Conservation (phyloP, 1,140 invertebrate genomes). For the Babylonia areolata region DNA sequence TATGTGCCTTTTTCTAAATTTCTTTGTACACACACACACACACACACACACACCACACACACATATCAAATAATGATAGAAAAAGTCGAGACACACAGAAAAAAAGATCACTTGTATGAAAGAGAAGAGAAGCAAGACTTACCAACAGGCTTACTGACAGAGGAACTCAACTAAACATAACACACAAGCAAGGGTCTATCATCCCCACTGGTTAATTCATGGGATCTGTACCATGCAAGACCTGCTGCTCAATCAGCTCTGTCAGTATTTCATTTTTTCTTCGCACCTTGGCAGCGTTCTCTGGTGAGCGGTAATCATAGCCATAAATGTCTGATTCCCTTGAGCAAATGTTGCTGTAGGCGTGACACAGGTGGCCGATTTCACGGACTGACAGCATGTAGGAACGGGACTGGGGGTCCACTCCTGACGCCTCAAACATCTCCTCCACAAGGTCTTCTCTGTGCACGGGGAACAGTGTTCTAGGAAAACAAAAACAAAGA, state of each 20-base stretch:
- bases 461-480: slow-evolving; percentile 86
- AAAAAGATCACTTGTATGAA: too few species aligned
- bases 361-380: slow-evolving; percentile 85
- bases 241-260: slow-evolving; percentile 33
- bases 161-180: too few species aligned
- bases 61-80: too few species aligned
- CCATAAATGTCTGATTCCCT: slow-evolving; percentile 82
- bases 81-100: too few species aligned
- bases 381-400: slow-evolving; percentile 82
- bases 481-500: slow-evolving; percentile 50
- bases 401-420: slow-evolving; percentile 83
- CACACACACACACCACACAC: too few species aligned
- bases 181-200: too few species aligned
- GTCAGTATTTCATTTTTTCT: slow-evolving; percentile 30
- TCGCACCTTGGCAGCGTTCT: slow-evolving; percentile 33
- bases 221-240: slow-evolving; percentile 11
- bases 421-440: slow-evolving; percentile 84
- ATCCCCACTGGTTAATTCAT: neutral
- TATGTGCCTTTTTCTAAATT: too few species aligned
- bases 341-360: slow-evolving; percentile 84
- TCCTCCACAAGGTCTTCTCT: slow-evolving; percentile 82
- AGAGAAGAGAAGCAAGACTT: too few species aligned
- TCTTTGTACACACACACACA: too few species aligned
- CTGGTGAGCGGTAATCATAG: slow-evolving; percentile 79
- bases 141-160: too few species aligned